phyloP scores from a whole-genome alignment of 2,113 vertebrate genomes.

The Parotia lawesii region DNA sequence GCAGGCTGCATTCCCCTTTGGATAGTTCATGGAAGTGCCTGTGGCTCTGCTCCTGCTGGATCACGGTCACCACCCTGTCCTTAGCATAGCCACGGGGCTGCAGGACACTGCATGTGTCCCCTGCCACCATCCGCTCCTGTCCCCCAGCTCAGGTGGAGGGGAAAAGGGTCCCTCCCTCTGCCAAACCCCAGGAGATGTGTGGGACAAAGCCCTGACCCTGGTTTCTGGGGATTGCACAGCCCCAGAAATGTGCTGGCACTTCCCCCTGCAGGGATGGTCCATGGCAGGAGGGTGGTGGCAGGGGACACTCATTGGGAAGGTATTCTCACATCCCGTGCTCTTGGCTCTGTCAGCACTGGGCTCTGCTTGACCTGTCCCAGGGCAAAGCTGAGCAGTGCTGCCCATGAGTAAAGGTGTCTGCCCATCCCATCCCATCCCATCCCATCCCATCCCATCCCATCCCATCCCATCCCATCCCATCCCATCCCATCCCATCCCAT shows the following conservation, averaged over 20 bases:
- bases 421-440: not conserved
- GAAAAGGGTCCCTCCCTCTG: not conserved
- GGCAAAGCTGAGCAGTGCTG: not conserved
- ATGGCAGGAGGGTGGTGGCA: not conserved
- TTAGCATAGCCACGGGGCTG: not conserved
- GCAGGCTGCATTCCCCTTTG: not conserved
- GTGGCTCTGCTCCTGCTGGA: not conserved
- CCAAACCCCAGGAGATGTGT: not conserved
- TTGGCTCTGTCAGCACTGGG: not conserved
- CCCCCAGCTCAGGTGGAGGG: not conserved
- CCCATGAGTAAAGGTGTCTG: not conserved
- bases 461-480: not conserved
- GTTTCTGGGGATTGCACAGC: not conserved
- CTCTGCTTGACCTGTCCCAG: not conserved
- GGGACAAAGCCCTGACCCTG: not conserved
- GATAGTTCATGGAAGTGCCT: not conserved
- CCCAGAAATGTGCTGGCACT: not conserved
- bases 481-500: too few relatives aligned
- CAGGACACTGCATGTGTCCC: not conserved
- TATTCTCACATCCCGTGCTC: accelerated
- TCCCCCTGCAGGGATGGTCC: not conserved
- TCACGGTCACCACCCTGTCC: accelerated
- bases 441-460: not conserved
- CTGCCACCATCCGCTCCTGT: not conserved
- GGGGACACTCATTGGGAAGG: not conserved